Conservation (phyloP, 2,113 vertebrate species). For the Ictidomys tridecemlineatus region DNA sequence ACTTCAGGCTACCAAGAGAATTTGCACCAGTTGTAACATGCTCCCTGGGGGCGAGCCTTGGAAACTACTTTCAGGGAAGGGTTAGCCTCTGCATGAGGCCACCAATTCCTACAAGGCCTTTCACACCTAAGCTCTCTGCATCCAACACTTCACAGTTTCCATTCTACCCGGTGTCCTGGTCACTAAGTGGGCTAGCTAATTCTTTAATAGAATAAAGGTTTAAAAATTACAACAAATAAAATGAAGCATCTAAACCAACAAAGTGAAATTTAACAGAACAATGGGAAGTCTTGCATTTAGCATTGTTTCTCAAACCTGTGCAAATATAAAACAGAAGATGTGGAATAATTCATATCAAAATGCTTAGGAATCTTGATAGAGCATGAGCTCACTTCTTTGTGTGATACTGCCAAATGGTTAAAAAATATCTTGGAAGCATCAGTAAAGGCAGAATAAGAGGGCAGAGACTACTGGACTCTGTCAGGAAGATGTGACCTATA, state of each 20-base stretch:
- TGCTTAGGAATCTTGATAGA: not conserved
- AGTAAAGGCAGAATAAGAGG: not conserved
- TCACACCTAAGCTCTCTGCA: not conserved
- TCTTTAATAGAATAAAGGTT: not conserved
- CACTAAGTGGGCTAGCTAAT: not conserved
- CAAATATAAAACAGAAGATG: not conserved
- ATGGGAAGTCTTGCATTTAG: not conserved
- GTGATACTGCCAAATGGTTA: not conserved
- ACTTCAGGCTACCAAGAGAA: slow-evolving; percentile 13
- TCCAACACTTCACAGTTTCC: not conserved
- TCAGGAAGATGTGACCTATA: not conserved
- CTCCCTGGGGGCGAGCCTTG: not conserved
- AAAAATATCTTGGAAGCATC: not conserved
- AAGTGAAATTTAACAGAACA: slow-evolving; percentile 4
- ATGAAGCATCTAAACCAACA: not conserved
- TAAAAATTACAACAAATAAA: not conserved
- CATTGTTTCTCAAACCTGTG: not conserved
- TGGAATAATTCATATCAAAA: not conserved
- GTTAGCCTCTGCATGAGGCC: not conserved
- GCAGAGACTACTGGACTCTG: not conserved
- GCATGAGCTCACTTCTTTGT: not conserved
- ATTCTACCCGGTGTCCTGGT: not conserved
- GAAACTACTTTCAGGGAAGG: not conserved
- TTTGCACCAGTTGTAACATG: not conserved
- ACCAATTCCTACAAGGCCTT: not conserved